Percentiles rank a stretch among this genome's conserved stretches.
phyloP scores from a whole-genome alignment of 2,797 vertebrate genomes.

The Ctenopoma multispine region DNA sequence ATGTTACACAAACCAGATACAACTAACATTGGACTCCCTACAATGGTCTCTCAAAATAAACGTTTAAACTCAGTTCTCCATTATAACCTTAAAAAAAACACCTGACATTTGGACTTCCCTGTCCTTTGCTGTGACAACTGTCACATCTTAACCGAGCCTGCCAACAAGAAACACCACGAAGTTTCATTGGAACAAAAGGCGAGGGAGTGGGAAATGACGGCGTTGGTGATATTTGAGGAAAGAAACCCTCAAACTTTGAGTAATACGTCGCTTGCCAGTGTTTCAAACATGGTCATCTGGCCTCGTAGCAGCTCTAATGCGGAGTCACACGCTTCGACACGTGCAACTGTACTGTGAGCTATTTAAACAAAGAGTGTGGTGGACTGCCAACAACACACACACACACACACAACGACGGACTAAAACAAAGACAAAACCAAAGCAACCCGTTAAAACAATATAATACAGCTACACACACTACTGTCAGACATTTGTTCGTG shows the following conservation, averaged over 20 bases:
- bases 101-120: slow-evolving; percentile 37
- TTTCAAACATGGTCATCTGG: slow-evolving; percentile 38
- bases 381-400: slow-evolving; percentile 52
- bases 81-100: slow-evolving; percentile 10
- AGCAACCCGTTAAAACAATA: slow-evolving; percentile 10
- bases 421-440: slow-evolving; percentile 49
- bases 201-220: slow-evolving; percentile 17
- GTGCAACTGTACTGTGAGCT: slow-evolving; percentile 81
- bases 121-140: slow-evolving; percentile 9
- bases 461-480: background rate
- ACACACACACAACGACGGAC: slow-evolving; percentile 15
- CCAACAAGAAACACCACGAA: slow-evolving; percentile 47
- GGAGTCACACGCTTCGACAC: slow-evolving; percentile 84
- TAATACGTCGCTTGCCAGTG: slow-evolving; percentile 11
- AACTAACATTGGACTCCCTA: background rate
- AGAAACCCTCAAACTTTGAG: background rate
- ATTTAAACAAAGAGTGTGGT: slow-evolving; percentile 83
- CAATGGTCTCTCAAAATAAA: background rate
- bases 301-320: slow-evolving; percentile 45
- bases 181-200: slow-evolving; percentile 37
- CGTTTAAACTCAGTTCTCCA: slow-evolving; percentile 17
- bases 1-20: background rate
- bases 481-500: background rate
- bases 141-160: slow-evolving; percentile 14
- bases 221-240: background rate